Evolutionary conservation across 2,113 vertebrate genomes (phyloP).

Genomic region (Tichodroma muraria): DNA sequence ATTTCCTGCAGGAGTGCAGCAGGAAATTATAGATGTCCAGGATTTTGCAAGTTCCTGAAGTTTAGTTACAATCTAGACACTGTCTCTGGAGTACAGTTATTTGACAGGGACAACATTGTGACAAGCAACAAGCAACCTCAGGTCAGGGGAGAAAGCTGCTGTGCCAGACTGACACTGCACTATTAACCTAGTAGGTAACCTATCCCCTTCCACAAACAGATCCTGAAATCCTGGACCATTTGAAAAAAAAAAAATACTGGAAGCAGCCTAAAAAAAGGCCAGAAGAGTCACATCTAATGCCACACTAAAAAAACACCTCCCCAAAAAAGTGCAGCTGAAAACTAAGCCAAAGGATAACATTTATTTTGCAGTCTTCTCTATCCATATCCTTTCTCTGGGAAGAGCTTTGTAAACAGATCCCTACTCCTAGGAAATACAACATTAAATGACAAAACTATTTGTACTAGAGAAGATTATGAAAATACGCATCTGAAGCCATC

Average conservation of each 20-base stretch:
- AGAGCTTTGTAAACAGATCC: neutral
- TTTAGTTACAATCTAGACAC: neutral
- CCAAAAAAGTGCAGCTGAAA: neutral
- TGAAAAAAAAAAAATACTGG: neutral
- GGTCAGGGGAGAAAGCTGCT: neutral
- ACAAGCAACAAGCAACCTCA: neutral
- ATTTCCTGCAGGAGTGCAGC: neutral
- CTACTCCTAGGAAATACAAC: neutral
- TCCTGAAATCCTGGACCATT: neutral
- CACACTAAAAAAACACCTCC: neutral
- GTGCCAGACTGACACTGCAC: neutral
- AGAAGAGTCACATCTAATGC: neutral
- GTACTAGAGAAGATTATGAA: neutral
- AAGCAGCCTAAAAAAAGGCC: neutral
- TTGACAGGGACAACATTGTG: neutral
- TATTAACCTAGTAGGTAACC: neutral
- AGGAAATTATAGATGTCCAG: neutral
- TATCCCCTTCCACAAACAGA: neutral
- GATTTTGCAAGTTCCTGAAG: neutral
- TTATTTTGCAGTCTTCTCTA: neutral
- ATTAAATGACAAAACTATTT: neutral
- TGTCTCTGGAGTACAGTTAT: neutral
- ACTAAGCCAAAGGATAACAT: neutral
- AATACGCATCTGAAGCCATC: neutral
- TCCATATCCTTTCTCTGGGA: neutral